Percentiles rank a stretch among this genome's conserved stretches.
Conservation (phyloP, 53 echinoderm and acorn worm species). For the Temnopleurus reevesii region DNA sequence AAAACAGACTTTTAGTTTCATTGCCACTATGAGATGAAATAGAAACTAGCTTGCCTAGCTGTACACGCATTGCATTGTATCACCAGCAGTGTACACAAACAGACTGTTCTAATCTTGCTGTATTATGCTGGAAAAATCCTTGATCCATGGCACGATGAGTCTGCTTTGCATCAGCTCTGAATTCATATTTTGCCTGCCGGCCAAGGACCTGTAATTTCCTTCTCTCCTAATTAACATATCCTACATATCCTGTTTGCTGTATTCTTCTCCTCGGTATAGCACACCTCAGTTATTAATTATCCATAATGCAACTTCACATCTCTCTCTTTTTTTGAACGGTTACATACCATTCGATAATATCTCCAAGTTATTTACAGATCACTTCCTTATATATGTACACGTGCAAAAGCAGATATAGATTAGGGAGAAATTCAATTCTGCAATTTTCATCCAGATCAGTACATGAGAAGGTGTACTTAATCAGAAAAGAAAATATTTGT, state of each 20-base stretch:
- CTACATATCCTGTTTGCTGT: constrained; percentile 57
- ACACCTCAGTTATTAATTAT: constrained; percentile 14
- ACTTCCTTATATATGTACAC: no score
- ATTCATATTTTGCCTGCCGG: constrained; percentile 32
- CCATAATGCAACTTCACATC: neutral
- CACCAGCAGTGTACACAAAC: neutral
- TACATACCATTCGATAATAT: no score
- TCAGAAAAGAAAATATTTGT: no score
- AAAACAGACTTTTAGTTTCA: constrained; percentile 18
- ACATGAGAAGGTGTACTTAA: no score
- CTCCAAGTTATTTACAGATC: no score
- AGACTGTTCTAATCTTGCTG: neutral
- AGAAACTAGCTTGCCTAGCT: neutral
- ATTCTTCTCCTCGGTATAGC: neutral
- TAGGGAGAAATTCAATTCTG: no score
- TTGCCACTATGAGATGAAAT: neutral
- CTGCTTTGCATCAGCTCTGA: constrained; percentile 1
- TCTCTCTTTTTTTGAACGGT: no score
- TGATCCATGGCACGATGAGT: constrained; percentile 33
- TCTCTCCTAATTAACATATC: constrained; percentile 53
- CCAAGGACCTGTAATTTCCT: constrained; percentile 43
- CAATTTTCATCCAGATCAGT: no score
- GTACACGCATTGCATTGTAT: neutral
- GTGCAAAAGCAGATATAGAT: no score
- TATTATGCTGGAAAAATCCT: neutral